These are phyloP conservation scores for Babylonia areolata DNA, from an alignment of 1,140 invertebrate species.

Conservation along the genomic window DNA sequence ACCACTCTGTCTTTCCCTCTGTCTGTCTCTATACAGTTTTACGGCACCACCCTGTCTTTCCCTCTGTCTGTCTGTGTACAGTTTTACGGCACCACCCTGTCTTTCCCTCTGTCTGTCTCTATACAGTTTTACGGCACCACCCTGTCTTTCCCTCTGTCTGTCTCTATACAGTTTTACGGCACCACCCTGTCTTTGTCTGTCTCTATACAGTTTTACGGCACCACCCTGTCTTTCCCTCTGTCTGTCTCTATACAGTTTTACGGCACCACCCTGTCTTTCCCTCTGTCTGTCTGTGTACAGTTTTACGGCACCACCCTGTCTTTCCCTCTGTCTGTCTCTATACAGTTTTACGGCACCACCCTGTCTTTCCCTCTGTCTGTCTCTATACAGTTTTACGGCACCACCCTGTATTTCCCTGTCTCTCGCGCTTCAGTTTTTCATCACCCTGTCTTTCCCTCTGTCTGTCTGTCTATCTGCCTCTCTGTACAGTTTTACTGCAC, in stretches of 20 bases:
- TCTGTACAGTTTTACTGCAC: no score
- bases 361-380: slow-evolving; percentile 2
- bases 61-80: not conserved
- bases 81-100: not conserved
- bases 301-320: no score
- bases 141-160: no score
- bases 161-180: no score
- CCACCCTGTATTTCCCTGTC: not conserved
- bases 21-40: not conserved
- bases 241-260: not conserved
- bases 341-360: no score
- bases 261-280: not conserved
- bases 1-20: not conserved
- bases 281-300: slow-evolving; percentile 28
- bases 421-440: not conserved
- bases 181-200: no score
- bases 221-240: not conserved
- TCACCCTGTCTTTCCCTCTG: slow-evolving; percentile 1
- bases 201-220: no score
- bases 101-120: not conserved
- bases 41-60: not conserved
- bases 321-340: not conserved
- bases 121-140: no score
- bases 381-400: not conserved
- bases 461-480: not conserved